Percentiles rank a stretch among this genome's conserved stretches.
These are phyloP conservation scores for Ctenopoma multispine DNA, from an alignment of 2,797 vertebrate species.

Conservation along the genomic window DNA sequence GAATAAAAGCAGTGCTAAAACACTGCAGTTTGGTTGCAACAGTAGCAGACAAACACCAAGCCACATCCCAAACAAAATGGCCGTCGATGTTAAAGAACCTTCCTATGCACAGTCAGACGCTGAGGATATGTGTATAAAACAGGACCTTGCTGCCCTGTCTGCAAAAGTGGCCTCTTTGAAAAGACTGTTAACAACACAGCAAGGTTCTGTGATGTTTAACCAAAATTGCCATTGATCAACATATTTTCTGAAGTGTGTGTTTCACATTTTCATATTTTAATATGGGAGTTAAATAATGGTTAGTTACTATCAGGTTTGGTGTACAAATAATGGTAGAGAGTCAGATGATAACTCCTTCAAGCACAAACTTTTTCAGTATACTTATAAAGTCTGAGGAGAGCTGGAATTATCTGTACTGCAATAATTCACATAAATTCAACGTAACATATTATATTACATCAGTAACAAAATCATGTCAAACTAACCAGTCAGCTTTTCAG, in stretches of 20 bases:
- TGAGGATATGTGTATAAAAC: constrained; percentile 88
- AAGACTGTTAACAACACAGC: constrained; percentile 87
- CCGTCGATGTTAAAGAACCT: constrained; percentile 80
- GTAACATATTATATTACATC: neutral
- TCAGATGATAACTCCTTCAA: neutral
- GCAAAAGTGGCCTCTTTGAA: constrained; percentile 88
- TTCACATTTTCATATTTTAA: constrained; percentile 88
- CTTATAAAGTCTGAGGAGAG: neutral
- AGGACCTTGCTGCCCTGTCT: constrained; percentile 85
- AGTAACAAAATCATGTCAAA: neutral
- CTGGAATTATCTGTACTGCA: neutral
- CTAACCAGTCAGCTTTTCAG: neutral
- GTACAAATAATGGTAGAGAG: constrained; percentile 1
- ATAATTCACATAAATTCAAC: neutral
- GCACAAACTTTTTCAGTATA: neutral
- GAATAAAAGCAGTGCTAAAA: constrained; percentile 81
- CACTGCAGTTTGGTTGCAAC: constrained; percentile 71
- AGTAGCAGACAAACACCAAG: constrained; percentile 62
- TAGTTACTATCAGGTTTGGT: constrained; percentile 18
- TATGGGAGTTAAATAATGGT: constrained; percentile 21
- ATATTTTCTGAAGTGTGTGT: constrained; percentile 82
- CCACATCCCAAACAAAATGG: constrained; percentile 55
- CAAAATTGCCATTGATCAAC: constrained; percentile 82
- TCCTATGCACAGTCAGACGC: constrained; percentile 82
- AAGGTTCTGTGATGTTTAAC: constrained; percentile 87